These are phyloP conservation scores for Trematocara nigrifrons DNA, from an alignment of 2,113 vertebrate genomes.

Conservation along the genomic window DNA sequence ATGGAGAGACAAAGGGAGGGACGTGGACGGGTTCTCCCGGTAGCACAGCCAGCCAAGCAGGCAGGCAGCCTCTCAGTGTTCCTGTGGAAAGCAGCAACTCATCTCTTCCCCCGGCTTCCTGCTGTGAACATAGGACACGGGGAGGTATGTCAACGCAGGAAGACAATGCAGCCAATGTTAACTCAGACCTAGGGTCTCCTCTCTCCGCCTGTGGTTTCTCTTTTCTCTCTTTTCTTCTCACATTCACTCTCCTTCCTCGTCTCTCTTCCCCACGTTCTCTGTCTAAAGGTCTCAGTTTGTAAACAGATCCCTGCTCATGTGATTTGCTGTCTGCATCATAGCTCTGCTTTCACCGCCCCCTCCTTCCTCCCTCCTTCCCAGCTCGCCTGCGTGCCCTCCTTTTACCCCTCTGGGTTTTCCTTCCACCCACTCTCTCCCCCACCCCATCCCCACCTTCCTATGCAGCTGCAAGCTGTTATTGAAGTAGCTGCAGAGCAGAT, in stretches of 20 bases:
- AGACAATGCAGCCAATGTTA: neutral
- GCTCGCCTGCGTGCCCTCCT: constrained; percentile 8
- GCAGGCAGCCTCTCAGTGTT: constrained; percentile 44
- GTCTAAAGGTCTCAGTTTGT: constrained; percentile 64
- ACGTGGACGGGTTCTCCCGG: constrained; percentile 45
- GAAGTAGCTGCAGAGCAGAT: constrained; percentile 52
- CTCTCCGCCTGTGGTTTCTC: neutral
- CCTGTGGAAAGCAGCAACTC: constrained; percentile 23
- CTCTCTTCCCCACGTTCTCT: constrained; percentile 31
- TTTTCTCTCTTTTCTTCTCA: neutral
- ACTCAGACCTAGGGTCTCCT: neutral
- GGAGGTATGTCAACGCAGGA: neutral
- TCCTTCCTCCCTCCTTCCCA: constrained; percentile 5
- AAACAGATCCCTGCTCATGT: constrained; percentile 77
- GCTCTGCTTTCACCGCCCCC: constrained; percentile 64
- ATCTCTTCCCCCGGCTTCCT: constrained; percentile 33
- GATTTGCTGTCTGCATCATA: constrained; percentile 70
- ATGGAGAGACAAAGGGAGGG: constrained; percentile 54
- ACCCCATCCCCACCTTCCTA: neutral
- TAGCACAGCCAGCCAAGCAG: constrained; percentile 16
- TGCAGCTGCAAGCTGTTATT: constrained; percentile 64
- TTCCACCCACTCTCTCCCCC: neutral
- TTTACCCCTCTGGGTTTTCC: constrained; percentile 28
- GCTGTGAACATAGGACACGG: constrained; percentile 6
- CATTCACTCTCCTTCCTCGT: constrained; percentile 13